A percentile compares a stretch with the other conserved stretches of the same genome.
Evolutionary conservation across 2,888 invertebrate genomes (phyloP).

Genomic region (Gymnoscelis rufifasciata): DNA sequence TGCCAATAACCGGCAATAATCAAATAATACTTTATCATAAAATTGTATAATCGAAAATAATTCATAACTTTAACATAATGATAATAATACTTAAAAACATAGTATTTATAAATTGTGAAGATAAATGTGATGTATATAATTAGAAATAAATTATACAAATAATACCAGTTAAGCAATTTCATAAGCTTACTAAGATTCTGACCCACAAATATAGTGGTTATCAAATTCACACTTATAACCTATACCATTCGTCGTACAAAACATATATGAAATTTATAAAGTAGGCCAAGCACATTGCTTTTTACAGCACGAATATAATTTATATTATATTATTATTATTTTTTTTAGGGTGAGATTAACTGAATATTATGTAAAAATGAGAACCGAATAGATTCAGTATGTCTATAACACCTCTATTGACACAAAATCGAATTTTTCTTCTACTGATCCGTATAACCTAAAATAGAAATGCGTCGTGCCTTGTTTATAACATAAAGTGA

Average conservation of each 20-base stretch:
- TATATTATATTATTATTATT: constrained; percentile 10
- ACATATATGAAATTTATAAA: constrained; percentile 33
- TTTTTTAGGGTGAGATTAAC: constrained; percentile 39
- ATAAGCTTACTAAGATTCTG: constrained; percentile 3
- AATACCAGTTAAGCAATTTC: constrained; percentile 1
- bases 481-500: not conserved
- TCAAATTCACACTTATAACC: constrained; percentile 11
- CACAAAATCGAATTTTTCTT: not conserved
- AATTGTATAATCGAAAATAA: constrained; percentile 11
- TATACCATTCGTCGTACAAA: constrained; percentile 30
- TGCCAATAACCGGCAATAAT: constrained; percentile 11
- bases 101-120: not conserved
- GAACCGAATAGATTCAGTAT: too few species aligned
- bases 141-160: not conserved
- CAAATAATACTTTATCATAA: constrained; percentile 7
- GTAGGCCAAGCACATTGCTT: not conserved
- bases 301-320: constrained; percentile 27
- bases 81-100: not conserved
- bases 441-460: not conserved
- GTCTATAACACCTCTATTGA: too few species aligned
- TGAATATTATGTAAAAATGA: too few species aligned
- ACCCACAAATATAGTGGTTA: constrained; percentile 2
- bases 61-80: too few species aligned
- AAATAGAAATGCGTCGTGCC: constrained; percentile 9
- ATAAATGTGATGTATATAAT: constrained; percentile 6